phyloP scores from a whole-genome alignment of 2,888 invertebrate genomes.

The Drosophila nr. perissopoda region DNA sequence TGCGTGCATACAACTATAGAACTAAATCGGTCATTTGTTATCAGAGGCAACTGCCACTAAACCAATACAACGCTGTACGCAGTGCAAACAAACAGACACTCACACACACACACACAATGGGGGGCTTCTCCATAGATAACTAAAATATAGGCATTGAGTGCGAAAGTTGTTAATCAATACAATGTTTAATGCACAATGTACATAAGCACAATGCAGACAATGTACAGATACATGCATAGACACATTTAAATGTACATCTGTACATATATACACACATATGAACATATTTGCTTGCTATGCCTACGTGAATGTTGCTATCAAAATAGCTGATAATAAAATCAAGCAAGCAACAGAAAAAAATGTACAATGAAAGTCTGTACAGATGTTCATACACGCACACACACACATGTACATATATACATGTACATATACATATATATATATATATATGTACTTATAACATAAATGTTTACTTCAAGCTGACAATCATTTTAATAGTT shows the following conservation, averaged over 20 bases:
- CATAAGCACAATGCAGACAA: constrained; percentile 15
- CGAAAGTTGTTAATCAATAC: constrained; percentile 72
- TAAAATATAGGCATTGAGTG: constrained; percentile 44
- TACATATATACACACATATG: constrained; percentile 1
- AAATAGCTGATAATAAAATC: constrained; percentile 53
- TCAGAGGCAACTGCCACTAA: constrained; percentile 43
- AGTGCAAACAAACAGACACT: constrained; percentile 1
- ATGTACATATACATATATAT: not conserved
- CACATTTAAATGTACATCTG: constrained; percentile 8
- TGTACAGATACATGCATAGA: constrained; percentile 9
- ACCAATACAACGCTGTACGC: not conserved
- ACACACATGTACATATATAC: not conserved
- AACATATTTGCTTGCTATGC: constrained; percentile 8
- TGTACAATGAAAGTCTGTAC: constrained; percentile 26
- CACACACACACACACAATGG: constrained; percentile 7
- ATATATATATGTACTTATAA: constrained; percentile 21
- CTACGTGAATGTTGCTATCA: constrained; percentile 43
- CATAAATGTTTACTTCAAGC: constrained; percentile 35
- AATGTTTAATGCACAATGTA: constrained; percentile 7
- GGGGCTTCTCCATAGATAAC: constrained; percentile 30
- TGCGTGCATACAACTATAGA: constrained; percentile 23
- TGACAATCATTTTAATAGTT: constrained; percentile 52
- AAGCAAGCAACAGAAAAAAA: constrained; percentile 35
- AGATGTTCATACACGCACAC: not conserved
- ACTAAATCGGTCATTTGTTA: constrained; percentile 74